Conservation (phyloP, 2,797 vertebrate species). For the Amphiprion clarkii region DNA sequence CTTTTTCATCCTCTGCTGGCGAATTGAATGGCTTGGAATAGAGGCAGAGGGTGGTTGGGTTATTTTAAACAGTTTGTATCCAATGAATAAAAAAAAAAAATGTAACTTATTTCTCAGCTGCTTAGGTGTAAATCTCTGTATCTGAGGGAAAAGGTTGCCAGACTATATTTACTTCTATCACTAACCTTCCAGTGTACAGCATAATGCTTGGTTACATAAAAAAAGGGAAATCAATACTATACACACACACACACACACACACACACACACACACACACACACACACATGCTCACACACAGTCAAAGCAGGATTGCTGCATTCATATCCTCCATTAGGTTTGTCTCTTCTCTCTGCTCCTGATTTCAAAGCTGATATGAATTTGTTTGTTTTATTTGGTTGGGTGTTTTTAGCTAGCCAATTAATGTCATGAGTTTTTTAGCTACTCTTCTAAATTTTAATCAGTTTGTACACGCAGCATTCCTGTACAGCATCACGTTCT, state of each 20-base stretch:
- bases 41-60: neutral
- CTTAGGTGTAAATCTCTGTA: slow-evolving; percentile 13
- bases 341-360: neutral
- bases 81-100: slow-evolving; percentile 8
- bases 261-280: too few relatives aligned
- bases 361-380: neutral
- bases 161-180: slow-evolving; percentile 54
- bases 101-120: slow-evolving; percentile 10
- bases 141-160: slow-evolving; percentile 35
- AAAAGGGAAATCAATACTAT: slow-evolving; percentile 26
- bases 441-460: too few relatives aligned
- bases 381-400: too few relatives aligned
- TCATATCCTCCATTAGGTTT: neutral
- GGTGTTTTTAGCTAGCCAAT: too few relatives aligned
- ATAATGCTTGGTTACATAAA: slow-evolving; percentile 52
- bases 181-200: slow-evolving; percentile 33
- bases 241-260: slow-evolving; percentile 4
- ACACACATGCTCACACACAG: too few relatives aligned
- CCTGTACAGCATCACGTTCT: too few relatives aligned
- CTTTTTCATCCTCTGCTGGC: neutral
- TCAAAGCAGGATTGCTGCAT: slow-evolving; percentile 4
- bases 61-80: slow-evolving; percentile 1
- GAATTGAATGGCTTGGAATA: neutral
- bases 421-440: too few relatives aligned
- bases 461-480: too few relatives aligned